These are phyloP conservation scores for Scomberomorus guttatus DNA, from an alignment of 2,797 vertebrate species.

Conservation along the genomic window DNA sequence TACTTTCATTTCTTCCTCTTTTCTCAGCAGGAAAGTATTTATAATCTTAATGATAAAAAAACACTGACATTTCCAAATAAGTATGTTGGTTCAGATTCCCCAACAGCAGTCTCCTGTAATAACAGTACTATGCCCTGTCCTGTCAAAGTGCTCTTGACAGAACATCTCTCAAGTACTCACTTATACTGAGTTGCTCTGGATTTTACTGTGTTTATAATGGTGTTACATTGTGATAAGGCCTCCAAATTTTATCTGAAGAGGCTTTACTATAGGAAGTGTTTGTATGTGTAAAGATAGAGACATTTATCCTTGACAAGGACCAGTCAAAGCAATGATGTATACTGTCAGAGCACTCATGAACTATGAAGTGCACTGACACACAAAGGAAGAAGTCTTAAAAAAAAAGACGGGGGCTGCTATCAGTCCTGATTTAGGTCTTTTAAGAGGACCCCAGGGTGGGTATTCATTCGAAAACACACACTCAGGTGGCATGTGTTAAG, in stretches of 20 bases:
- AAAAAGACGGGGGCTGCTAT: constrained; percentile 22
- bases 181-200: neutral
- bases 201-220: neutral
- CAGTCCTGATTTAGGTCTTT: constrained; percentile 57
- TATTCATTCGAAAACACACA: constrained; percentile 50
- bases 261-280: constrained; percentile 2
- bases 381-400: constrained; percentile 4
- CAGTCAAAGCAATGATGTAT: constrained; percentile 56
- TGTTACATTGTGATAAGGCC: constrained; percentile 15
- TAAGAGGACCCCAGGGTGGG: constrained; percentile 35
- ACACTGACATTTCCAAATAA: neutral
- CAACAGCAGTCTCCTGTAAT: neutral
- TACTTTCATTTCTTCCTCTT: no score
- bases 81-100: neutral
- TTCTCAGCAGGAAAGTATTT: neutral
- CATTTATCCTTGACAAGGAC: constrained; percentile 58
- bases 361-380: constrained; percentile 20
- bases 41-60: neutral
- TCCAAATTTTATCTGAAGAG: constrained; percentile 26
- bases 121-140: neutral
- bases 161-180: constrained; percentile 2
- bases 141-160: constrained; percentile 15
- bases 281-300: constrained; percentile 33
- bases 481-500: constrained; percentile 50
- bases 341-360: constrained; percentile 48